These are phyloP conservation scores for Microcebus jonahi DNA, from an alignment of 2,113 vertebrate species.

Conservation along the genomic window DNA sequence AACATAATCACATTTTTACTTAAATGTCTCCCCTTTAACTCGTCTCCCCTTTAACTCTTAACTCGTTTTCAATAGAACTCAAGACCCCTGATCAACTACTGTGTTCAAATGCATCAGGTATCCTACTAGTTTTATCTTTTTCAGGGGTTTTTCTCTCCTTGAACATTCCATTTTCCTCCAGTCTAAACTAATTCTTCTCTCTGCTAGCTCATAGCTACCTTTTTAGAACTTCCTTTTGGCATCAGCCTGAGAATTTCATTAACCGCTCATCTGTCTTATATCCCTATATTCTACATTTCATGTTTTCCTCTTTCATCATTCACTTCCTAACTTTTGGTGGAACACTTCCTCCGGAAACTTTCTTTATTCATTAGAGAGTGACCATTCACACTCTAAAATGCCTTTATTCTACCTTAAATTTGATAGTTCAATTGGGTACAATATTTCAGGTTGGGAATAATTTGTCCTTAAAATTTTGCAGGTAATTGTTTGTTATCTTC, in stretches of 20 bases:
- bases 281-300: background rate
- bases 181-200: background rate
- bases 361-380: background rate
- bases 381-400: background rate
- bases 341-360: background rate
- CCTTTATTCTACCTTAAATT: background rate
- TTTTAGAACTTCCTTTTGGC: background rate
- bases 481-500: background rate
- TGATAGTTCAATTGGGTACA: background rate
- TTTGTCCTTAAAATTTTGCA: background rate
- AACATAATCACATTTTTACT: background rate
- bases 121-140: background rate
- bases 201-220: background rate
- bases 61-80: background rate
- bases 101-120: background rate
- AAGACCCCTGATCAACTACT: background rate
- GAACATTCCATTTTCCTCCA: background rate
- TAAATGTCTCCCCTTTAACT: background rate
- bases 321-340: background rate
- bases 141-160: conserved; percentile 11
- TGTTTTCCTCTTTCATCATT: background rate
- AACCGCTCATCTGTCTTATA: background rate
- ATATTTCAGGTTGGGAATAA: background rate
- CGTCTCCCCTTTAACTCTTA: background rate
- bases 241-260: background rate